These are phyloP conservation scores for Neodontobutis hainanensis DNA, from an alignment of 2,113 vertebrate genomes.

Conservation along the genomic window DNA sequence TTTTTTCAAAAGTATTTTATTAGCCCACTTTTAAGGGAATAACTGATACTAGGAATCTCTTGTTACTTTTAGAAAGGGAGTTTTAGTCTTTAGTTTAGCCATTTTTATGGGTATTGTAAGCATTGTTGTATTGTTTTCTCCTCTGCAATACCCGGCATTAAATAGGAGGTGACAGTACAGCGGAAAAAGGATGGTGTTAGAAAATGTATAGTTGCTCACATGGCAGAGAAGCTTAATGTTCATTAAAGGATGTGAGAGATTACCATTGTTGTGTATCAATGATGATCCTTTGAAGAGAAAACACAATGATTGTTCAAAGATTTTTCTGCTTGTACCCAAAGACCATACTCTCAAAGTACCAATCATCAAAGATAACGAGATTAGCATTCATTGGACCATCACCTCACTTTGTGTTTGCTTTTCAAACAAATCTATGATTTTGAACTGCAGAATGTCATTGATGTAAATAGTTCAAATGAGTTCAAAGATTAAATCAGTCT, in stretches of 20 bases:
- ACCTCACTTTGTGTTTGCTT: conserved; percentile 36
- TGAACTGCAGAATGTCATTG: conserved; percentile 44
- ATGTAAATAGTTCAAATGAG: conserved; percentile 32
- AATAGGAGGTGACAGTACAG: conserved; percentile 66
- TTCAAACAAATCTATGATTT: conserved; percentile 49
- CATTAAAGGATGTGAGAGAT: conserved; percentile 75
- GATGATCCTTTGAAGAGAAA: conserved; percentile 78
- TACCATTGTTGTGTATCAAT: conserved; percentile 82
- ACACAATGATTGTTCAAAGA: conserved; percentile 79
- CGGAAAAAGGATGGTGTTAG: conserved; percentile 73
- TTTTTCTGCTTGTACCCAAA: conserved; percentile 68
- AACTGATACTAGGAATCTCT: neutral
- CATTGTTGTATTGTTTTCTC: conserved; percentile 28
- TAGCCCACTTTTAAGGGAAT: neutral
- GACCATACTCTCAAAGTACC: conserved; percentile 56
- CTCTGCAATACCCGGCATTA: conserved; percentile 48
- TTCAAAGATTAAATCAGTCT: conserved; percentile 40
- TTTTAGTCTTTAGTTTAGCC: conserved; percentile 3
- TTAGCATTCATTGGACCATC: conserved; percentile 68
- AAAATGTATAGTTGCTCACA: conserved; percentile 67
- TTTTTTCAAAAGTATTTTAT: neutral
- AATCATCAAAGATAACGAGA: conserved; percentile 62
- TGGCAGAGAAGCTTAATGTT: conserved; percentile 69
- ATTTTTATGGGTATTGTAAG: neutral
- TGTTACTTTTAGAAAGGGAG: neutral